Evolutionary conservation across 92 coral and sea anemone genomes (phyloP).

Genomic region (Porites cylindrica): DNA sequence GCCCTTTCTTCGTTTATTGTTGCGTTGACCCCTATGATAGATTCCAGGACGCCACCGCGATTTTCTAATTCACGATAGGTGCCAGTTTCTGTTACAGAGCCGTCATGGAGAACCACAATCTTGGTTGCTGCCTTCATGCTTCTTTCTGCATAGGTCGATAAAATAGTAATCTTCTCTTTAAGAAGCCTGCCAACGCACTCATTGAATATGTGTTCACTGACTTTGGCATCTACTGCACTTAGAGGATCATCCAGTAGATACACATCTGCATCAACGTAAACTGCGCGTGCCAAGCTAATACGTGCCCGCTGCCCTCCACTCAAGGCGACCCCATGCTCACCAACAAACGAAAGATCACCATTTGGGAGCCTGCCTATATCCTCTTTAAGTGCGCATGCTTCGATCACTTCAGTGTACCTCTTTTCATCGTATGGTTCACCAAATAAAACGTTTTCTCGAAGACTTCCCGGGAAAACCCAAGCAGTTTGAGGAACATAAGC

Average conservation of each 20-base stretch:
- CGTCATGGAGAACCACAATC: slow-evolving; percentile 24
- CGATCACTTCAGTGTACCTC: background rate
- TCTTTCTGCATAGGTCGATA: background rate
- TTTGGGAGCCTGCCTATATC: slow-evolving; percentile 10
- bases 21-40: background rate
- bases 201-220: slow-evolving; percentile 20
- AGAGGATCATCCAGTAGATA: slow-evolving; percentile 31
- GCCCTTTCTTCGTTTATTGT: background rate
- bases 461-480: slow-evolving; percentile 35
- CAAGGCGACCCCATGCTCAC: slow-evolving; percentile 34
- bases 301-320: slow-evolving; percentile 53
- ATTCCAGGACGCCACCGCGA: background rate
- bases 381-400: slow-evolving; percentile 10
- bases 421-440: slow-evolving; percentile 33
- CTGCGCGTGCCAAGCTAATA: slow-evolving; percentile 41
- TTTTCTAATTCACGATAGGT: background rate
- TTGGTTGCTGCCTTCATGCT: slow-evolving; percentile 10
- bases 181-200: slow-evolving; percentile 17
- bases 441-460: slow-evolving; percentile 33
- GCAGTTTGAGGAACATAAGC: slow-evolving; percentile 36
- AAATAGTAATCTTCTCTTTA: background rate
- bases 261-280: slow-evolving; percentile 39
- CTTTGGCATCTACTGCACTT: slow-evolving; percentile 32
- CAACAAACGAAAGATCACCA: slow-evolving; percentile 32
- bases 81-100: slow-evolving; percentile 2